phyloP scores from a whole-genome alignment of 1,140 invertebrate species.

The Achroia grisella region DNA sequence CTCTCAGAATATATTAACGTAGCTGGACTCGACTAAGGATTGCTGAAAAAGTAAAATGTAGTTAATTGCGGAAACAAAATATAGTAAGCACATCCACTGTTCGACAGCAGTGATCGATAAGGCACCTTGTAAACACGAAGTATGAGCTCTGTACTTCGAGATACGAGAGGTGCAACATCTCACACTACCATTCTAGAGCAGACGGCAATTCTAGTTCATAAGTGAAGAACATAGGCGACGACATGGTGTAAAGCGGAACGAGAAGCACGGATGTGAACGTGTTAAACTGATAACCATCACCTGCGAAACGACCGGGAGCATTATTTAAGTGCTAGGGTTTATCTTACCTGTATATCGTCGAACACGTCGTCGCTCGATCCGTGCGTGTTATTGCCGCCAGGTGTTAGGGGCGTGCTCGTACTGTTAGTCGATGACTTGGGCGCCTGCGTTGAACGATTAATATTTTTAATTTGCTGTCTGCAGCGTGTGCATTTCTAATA shows the following conservation, averaged over 20 bases:
- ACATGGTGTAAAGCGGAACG: conserved; percentile 32
- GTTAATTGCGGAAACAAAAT: conserved; percentile 1
- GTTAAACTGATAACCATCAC: conserved; percentile 60
- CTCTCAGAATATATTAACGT: neutral
- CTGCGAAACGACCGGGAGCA: conserved; percentile 21
- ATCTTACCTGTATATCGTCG: conserved; percentile 69
- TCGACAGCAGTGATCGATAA: conserved; percentile 19
- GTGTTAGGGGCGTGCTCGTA: conserved; percentile 62
- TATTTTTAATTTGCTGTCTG: neutral
- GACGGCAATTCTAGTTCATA: conserved; percentile 19
- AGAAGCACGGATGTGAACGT: conserved; percentile 65
- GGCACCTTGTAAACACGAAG: conserved; percentile 43
- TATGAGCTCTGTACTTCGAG: conserved; percentile 67
- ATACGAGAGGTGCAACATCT: conserved; percentile 34
- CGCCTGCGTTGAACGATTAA: conserved; percentile 45
- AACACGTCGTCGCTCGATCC: conserved; percentile 69
- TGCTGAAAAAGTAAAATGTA: conserved; percentile 7
- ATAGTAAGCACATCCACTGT: conserved; percentile 5
- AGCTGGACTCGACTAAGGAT: conserved; percentile 14
- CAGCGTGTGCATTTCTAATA: too few relatives aligned
- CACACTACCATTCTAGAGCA: conserved; percentile 13
- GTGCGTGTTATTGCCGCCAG: conserved; percentile 57
- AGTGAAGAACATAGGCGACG: conserved; percentile 22
- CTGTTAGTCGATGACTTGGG: conserved; percentile 57
- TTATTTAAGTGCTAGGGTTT: conserved; percentile 2